Conservation (phyloP, 2,888 invertebrate species). For the Capitulum mitella region DNA sequence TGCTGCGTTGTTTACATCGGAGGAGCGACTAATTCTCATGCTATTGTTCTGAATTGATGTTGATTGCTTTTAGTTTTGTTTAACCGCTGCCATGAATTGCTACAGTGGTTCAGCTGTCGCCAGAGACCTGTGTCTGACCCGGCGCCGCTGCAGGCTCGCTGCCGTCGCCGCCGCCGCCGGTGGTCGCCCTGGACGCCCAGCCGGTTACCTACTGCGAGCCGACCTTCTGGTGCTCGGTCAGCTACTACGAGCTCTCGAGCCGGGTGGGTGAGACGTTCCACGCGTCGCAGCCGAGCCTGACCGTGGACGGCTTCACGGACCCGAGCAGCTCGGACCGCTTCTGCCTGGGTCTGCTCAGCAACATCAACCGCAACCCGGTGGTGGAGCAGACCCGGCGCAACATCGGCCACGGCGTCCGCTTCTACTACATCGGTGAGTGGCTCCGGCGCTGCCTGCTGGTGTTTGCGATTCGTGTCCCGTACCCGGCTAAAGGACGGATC, state of each 20-base stretch:
- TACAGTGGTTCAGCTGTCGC: no score
- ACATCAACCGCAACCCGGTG: slow-evolving; percentile 91
- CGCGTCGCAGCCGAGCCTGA: slow-evolving; percentile 89
- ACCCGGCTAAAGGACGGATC: no score
- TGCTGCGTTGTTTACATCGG: no score
- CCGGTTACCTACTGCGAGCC: slow-evolving; percentile 96
- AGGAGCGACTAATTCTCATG: no score
- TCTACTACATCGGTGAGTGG: slow-evolving; percentile 87
- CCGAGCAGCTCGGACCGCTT: slow-evolving; percentile 96
- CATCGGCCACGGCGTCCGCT: slow-evolving; percentile 88
- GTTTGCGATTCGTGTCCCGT: no score
- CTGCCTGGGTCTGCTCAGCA: slow-evolving; percentile 88
- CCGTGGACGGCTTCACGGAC: slow-evolving; percentile 92
- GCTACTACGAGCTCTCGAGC: slow-evolving; percentile 95
- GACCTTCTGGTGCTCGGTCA: slow-evolving; percentile 96
- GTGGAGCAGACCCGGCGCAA: slow-evolving; percentile 92
- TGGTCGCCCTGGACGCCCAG: slow-evolving; percentile 45
- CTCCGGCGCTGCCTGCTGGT: no score
- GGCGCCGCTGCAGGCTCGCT: neutral
- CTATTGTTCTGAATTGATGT: no score
- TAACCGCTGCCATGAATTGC: no score
- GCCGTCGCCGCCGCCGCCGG: slow-evolving; percentile 17
- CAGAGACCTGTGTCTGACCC: no score
- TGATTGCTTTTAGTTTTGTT: no score
- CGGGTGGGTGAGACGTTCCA: slow-evolving; percentile 97